Evolutionary conservation across 2,797 vertebrate species (phyloP), one percentile per base, ranked within the genome.

Genomic region (Karalla daura): DNA sequence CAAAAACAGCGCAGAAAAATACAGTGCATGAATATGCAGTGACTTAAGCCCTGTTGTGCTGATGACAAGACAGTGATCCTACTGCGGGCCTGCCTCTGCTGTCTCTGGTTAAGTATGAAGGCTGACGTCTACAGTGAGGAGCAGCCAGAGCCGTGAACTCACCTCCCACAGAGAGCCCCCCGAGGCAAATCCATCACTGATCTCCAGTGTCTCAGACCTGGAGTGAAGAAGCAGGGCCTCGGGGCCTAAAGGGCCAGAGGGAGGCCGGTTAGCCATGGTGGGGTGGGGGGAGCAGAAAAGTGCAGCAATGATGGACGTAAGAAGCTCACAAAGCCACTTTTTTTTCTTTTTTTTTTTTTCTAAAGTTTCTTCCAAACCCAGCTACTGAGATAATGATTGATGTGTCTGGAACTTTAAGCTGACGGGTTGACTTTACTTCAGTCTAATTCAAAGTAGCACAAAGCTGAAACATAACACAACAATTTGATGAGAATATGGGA

Each of bases 141-240:
- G 39, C 60, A 74, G 61, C 24, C 17, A 39, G 67, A 54, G 46
- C 17, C 44, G 50, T 65, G 33, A 45, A 33, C 52, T 54, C 74
- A 80, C 67, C 83, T 74, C 85, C 86, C 75, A 80, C 74, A 49
- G 79, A 85, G 84, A 88, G 61, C 72, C 76, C n/a, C 78, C 81
- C 44, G 62, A 78, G 85, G 74, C 76, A 78, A 79, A 87, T 88
- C 81, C 67, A 88, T 88, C 90, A 88, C 43, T 65, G 77, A 77
- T 77, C 79, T 85, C 78, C 75, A 71, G 67, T 55, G 67, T 64
- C 68, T 81, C 59, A 70, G 85, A 79, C 54, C 78, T 60, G 64
- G 55, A 70, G 78, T 5, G 46, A 58, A 52, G 59, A 37, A 58
- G 52, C 69, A 40, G 78, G 72, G 76, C 81, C 71, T 63, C 50